phyloP scores from a whole-genome alignment of 2,113 vertebrate genomes.

The Hassar affinis region DNA sequence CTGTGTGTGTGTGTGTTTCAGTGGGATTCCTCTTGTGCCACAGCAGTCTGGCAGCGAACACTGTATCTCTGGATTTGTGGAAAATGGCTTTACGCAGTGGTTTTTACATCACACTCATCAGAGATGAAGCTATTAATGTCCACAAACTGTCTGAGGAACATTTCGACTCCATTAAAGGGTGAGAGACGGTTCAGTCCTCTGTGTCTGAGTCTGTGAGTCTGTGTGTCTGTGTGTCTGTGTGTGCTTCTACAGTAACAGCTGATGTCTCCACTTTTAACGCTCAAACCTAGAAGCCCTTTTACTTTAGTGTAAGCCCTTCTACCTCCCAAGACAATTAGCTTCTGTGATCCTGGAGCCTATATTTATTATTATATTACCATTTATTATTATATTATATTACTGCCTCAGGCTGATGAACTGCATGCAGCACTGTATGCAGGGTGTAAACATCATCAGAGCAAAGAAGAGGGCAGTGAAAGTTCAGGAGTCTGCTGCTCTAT shows the following conservation, averaged over 20 bases:
- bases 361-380: too few species aligned
- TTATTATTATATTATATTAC: too few species aligned
- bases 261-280: too few species aligned
- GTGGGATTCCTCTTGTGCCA: conserved; percentile 91
- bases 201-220: too few species aligned
- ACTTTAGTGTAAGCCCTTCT: too few species aligned
- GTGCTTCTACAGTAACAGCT: too few species aligned
- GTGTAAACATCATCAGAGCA: neutral
- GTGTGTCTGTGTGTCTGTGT: neutral
- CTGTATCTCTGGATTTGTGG: conserved; percentile 83
- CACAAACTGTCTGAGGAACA: conserved; percentile 88
- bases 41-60: conserved; percentile 75
- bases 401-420: too few species aligned
- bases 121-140: conserved; percentile 83
- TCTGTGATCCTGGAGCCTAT: too few species aligned
- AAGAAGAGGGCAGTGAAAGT: neutral
- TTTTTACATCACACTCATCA: conserved; percentile 79
- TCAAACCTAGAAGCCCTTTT: too few species aligned
- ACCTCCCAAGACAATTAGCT: too few species aligned
- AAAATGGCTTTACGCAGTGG: conserved; percentile 82
- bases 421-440: too few species aligned
- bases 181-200: neutral
- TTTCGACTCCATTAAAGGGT: conserved; percentile 84
- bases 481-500: neutral
- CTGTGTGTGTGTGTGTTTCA: conserved; percentile 53